Evolutionary conservation across 2,888 invertebrate species (phyloP).

Genomic region (Rhamphomyia laevipes): DNA sequence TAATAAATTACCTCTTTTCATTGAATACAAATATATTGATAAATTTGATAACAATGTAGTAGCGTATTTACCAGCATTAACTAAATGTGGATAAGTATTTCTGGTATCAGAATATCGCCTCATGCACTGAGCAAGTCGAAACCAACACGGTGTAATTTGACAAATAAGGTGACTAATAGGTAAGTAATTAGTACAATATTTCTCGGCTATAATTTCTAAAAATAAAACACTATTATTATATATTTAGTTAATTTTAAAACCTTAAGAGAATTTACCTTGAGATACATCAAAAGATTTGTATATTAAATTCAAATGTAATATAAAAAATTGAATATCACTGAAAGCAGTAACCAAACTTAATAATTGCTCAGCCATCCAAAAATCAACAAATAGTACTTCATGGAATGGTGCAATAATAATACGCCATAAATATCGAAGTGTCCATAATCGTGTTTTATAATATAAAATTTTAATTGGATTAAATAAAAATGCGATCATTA

Average conservation of each 20-base stretch:
- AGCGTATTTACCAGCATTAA: conserved; percentile 96
- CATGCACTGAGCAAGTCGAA: conserved; percentile 93
- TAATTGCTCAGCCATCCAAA: conserved; percentile 97
- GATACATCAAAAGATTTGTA: conserved; percentile 45
- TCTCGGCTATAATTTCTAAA: no score
- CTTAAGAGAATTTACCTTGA: no score
- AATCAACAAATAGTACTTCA: conserved; percentile 91
- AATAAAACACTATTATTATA: no score
- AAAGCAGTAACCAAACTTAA: conserved; percentile 85
- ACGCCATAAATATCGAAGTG: conserved; percentile 56
- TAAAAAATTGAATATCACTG: conserved; percentile 85
- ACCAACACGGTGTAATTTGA: conserved; percentile 86
- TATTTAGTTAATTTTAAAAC: no score
- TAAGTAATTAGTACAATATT: conserved; percentile 44
- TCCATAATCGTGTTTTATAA: conserved; percentile 91
- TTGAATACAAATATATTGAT: no score
- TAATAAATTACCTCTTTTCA: no score
- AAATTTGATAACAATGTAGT: no score
- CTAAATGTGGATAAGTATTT: conserved; percentile 88
- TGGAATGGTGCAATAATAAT: conserved; percentile 85
- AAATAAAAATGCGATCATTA: conserved; percentile 74
- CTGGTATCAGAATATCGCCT: conserved; percentile 89
- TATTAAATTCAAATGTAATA: conserved; percentile 86
- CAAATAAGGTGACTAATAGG: conserved; percentile 72
- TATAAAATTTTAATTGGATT: conserved; percentile 89